Base-by-base conservation (phyloP, 2,797 vertebrate genomes). In the Hipposideros larvatus region DNA sequence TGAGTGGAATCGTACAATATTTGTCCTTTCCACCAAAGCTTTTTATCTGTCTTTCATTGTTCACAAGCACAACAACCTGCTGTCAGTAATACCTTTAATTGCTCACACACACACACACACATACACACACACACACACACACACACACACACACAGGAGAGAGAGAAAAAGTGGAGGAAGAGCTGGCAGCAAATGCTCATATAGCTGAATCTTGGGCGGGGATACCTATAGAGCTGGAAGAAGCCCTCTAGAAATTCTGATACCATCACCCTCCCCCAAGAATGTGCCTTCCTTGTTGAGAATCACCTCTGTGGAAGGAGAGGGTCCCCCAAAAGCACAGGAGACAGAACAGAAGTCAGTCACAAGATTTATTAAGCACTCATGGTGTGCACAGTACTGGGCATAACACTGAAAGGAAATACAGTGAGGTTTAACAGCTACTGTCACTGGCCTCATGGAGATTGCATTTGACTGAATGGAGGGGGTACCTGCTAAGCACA, bases 281-380 rank as follows among this genome's bases (percentile, higher is more conserved):
- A 82, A 22, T 8, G 5, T 37, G 34, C 26, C 41, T 21, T 13
- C 16, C 43, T 53, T 55, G 9, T 14, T 31, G 51, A 68, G 78
- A 87, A 48, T 19, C 73, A 53, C 28, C 51, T 8, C 66, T 43
- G 4, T 48, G 22, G 68, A 21, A 7, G 31, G 57, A 71, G 46
- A 73, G 55, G 57, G 18, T 7, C n/a, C 9, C 4, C 7, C 22
- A 0, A 31, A 92, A 63, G 28, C 55, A 80, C 4, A 46, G 21
- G 22, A 53, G n/a, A 48, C 43, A 37, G 0, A 26, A 43, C 4
- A 31, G 70, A 9, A 22, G 89, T 28, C 75, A 55, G 66, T 48
- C 65, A 90, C 78, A 79, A 55, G 9, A 1, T 97, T 96, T 96
- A 96, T 91, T 96, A 87, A 96, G 59, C 68, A 57, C 26, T 61